Conservation (phyloP, 2,113 vertebrate species). For the Callithrix jacchus region DNA sequence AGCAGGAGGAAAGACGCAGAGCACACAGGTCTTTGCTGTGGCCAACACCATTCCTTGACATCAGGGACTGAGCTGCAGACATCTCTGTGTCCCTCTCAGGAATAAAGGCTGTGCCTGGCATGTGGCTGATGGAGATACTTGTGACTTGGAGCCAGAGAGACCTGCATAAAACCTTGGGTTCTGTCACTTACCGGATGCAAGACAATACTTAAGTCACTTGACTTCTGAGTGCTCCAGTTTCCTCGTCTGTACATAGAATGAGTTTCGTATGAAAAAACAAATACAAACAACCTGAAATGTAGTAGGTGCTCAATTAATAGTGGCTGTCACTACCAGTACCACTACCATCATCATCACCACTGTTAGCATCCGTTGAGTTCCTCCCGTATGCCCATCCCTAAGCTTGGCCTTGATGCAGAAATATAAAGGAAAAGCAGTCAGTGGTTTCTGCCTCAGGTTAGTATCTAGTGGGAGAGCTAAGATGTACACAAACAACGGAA, state of each 20-base stretch:
- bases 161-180: background rate
- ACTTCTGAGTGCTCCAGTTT: background rate
- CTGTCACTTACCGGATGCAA: background rate
- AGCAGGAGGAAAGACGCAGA: background rate
- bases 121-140: background rate
- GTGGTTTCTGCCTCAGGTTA: background rate
- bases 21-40: background rate
- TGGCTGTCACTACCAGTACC: background rate
- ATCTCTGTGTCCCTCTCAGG: background rate
- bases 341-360: background rate
- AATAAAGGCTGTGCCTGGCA: background rate
- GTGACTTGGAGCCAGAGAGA: background rate
- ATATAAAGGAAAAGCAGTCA: conserved; percentile 13
- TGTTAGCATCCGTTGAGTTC: background rate
- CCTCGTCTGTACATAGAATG: background rate
- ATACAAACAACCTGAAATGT: background rate
- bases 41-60: background rate
- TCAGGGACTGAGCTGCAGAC: background rate
- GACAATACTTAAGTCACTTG: background rate
- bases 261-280: background rate
- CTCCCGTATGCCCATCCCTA: background rate
- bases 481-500: conserved; percentile 17
- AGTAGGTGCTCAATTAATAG: background rate
- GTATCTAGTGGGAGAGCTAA: background rate
- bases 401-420: background rate